Evolutionary conservation across 1,140 invertebrate genomes (phyloP), one percentile per base, ranked within the genome.

Genomic region (Cotesia vestalis): DNA sequence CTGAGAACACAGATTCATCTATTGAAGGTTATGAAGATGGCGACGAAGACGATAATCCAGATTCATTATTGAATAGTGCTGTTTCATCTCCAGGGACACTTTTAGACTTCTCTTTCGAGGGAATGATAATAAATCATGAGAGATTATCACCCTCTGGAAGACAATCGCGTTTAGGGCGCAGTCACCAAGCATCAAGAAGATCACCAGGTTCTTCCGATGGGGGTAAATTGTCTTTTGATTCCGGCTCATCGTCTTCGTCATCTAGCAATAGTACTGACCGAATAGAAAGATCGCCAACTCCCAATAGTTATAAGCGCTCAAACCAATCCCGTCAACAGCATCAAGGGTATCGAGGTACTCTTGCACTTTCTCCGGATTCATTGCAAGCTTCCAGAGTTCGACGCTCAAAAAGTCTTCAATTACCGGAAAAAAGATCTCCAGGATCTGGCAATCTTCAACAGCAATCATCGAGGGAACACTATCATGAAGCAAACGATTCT

Each of bases 1-100:
- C 87, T 0, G 89, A 90, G 77, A 89, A 89, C 61, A 89, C 89
- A 9, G 89, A 90, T 76, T 90, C 89, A 3, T 87, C 89, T 3
- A 79, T 89, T 0, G 89, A 88, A 64, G 86, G 87, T 12, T 90
- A 90, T 73, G 89, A 89, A 68, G 89, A 90, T 69, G 88, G 88
- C 0, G 89, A 89, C 73, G 89, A 90, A 60, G 86, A 88, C 74
- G 89, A 90, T 67, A 86, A 86, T 75, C 85, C 87, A 12, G 85
- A 86, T 73, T 87, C 85, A 20, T 86, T 86, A 0, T 77, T 85
- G 27, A 87, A 87, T 73, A 86, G 81, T 60, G 73, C 77, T 12
- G 73, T 78, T 12, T 79, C 79, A 38, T 78, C 80, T 0, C 52
- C 76, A 1, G 71, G 73, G 17, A 71, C 73, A n/a, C 69, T 73